A percentile compares a stretch with the other conserved stretches of the same genome.
phyloP scores from a whole-genome alignment of 2,797 vertebrate species.

The Enteromius trimaculatus region DNA sequence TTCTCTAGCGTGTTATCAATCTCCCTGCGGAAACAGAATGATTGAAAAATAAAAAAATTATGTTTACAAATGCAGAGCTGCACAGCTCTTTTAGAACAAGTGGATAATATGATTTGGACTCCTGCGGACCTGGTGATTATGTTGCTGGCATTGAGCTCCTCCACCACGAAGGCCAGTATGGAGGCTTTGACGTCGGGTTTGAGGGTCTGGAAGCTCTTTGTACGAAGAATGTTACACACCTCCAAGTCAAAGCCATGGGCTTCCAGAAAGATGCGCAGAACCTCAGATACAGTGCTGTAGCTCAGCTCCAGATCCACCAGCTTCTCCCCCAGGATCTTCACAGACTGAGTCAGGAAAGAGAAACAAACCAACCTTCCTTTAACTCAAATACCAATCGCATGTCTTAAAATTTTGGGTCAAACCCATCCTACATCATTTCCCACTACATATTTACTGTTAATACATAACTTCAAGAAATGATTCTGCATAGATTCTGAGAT shows the following conservation, averaged over 20 bases:
- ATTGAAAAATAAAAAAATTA: background rate
- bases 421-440: background rate
- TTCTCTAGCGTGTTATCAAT: constrained; percentile 95
- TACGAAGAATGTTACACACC: constrained; percentile 86
- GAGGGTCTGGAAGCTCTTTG: constrained; percentile 91
- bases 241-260: constrained; percentile 84
- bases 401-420: background rate
- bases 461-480: background rate
- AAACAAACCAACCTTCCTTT: background rate
- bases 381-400: background rate
- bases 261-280: constrained; percentile 91
- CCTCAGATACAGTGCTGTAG: constrained; percentile 90
- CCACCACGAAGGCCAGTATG: constrained; percentile 89
- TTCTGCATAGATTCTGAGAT: background rate
- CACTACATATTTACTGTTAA: background rate
- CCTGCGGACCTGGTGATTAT: constrained; percentile 84
- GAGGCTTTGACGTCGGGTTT: constrained; percentile 88
- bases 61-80: background rate
- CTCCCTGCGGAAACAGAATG: constrained; percentile 78
- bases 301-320: constrained; percentile 88
- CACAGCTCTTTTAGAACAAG: background rate
- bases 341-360: constrained; percentile 75
- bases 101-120: background rate
- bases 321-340: constrained; percentile 96
- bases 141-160: constrained; percentile 90